phyloP scores from a whole-genome alignment of 2,888 invertebrate genomes.

The Chrysolina oricalcia region DNA sequence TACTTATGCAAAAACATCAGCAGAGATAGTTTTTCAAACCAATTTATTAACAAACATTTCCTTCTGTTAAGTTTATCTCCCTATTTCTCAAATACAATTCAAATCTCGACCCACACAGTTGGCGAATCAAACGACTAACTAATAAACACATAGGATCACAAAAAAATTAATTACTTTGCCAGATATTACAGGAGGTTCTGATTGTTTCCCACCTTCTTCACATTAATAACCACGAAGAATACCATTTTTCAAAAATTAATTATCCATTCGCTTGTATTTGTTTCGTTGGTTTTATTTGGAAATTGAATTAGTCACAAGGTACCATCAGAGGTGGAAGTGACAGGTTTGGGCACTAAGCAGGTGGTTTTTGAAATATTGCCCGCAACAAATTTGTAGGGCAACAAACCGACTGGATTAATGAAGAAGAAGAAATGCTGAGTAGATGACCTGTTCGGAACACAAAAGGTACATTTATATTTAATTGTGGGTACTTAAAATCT shows the following conservation, averaged over 20 bases:
- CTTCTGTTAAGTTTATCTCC: neutral
- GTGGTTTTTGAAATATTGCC: conserved; percentile 45
- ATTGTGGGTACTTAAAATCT: too few species aligned
- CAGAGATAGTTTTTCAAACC: neutral
- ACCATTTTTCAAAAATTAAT: conserved; percentile 35
- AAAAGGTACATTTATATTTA: neutral
- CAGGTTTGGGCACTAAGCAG: conserved; percentile 42
- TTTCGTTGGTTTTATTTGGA: conserved; percentile 29
- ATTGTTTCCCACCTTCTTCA: conserved; percentile 23
- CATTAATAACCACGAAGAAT: conserved; percentile 29
- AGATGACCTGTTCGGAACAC: neutral
- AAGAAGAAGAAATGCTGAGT: neutral
- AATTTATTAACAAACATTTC: neutral
- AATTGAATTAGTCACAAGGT: conserved; percentile 37
- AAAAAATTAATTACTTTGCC: neutral
- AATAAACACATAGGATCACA: neutral
- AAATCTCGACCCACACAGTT: neutral
- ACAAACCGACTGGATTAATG: conserved; percentile 14
- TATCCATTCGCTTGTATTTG: conserved; percentile 25
- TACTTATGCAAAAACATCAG: too few species aligned
- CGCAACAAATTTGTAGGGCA: conserved; percentile 46
- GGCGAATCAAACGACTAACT: neutral
- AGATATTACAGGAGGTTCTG: neutral
- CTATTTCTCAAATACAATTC: neutral
- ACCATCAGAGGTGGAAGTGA: conserved; percentile 27